Base-by-base conservation (phyloP, 2,113 vertebrate genomes). In the Ptychochromis oligacanthus region DNA sequence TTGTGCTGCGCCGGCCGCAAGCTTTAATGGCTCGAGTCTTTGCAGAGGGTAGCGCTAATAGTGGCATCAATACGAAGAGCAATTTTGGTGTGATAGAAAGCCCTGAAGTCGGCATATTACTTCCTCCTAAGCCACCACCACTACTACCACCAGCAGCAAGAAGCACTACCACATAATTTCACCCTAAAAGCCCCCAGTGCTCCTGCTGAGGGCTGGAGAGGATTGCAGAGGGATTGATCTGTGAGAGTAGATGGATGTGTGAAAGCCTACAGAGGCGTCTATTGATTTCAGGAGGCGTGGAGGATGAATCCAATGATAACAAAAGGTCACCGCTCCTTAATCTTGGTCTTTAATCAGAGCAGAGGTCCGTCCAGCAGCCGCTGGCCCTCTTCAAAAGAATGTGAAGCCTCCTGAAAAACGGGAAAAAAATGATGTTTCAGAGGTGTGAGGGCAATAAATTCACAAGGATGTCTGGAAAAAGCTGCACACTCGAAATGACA, bases 11-110 rank as follows among this genome's bases (percentile, higher is more conserved):
- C 75, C 31, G 54, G 55, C 86, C 52, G 18, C 77, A 18, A 80
- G 84, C 88, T 89, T 80, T 92, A 87, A 92, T 91, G 92, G 87
- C 78, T 80, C 55, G 81, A 85, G 85, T 85, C 91, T 87, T 77
- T 46, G 74, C 89, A n/a, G 83, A 87, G 77, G 82, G 72, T 77
- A 77, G 78, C 31, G 52, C 87, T 85, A 77, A 84, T 83, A 80
- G 81, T 64, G 52, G 75, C 91, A 86, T 88, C 89, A 82, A 84
- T 84, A 89, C 24, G 46, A 65, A 78, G 80, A 74, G 88, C 88
- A 86, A 88, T 92, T 82, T 91, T 17, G 75, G 64, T 38, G 67
- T 60, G 79, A 82, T 84, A 90, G 87, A 92, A 91, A 91, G 89
- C 87, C 85, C 86, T 83, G 17, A 90, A 91, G 91, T 82, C 85